Percentiles rank a stretch among this genome's conserved stretches.
Conservation (phyloP, 1,140 invertebrate genomes). For the Drosophila pallidifrons region DNA sequence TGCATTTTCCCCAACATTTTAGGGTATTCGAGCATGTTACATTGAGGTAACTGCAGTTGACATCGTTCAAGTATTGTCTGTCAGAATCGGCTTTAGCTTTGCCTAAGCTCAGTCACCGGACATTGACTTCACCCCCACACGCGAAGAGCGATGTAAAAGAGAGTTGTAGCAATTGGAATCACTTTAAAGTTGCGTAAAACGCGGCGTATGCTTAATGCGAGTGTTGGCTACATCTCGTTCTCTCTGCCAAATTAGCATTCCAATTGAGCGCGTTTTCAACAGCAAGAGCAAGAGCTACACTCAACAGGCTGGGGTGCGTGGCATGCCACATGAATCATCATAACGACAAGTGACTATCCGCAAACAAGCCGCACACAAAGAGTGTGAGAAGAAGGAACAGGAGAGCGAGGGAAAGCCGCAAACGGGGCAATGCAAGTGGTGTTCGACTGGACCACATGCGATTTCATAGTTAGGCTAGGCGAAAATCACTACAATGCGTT, state of each 20-base stretch:
- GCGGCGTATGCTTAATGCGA: constrained; percentile 48
- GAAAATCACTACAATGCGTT: constrained; percentile 59
- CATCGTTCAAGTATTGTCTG: constrained; percentile 6
- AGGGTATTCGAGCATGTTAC: constrained; percentile 10
- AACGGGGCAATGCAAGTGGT: constrained; percentile 19
- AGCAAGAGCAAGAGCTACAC: constrained; percentile 21
- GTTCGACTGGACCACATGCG: constrained; percentile 46
- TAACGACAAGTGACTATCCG: constrained; percentile 68
- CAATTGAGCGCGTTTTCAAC: constrained; percentile 68
- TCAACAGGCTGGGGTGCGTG: constrained; percentile 60
- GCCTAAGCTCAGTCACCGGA: constrained; percentile 21
- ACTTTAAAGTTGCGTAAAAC: constrained; percentile 45
- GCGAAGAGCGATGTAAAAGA: not conserved
- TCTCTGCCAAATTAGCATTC: constrained; percentile 68
- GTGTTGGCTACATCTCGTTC: not conserved
- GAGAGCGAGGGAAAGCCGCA: not conserved
- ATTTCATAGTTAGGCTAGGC: constrained; percentile 73
- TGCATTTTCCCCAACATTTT: not conserved
- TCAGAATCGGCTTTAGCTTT: constrained; percentile 32
- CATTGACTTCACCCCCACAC: constrained; percentile 4
- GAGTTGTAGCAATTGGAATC: not conserved
- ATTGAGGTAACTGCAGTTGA: constrained; percentile 22
- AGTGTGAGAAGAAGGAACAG: not conserved
- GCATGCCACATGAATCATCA: constrained; percentile 76
- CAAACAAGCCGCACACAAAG: constrained; percentile 49